Conservation (phyloP, 30 jellyfish, hydroid and myxozoan genomes). For the Aurelia sp. region DNA sequence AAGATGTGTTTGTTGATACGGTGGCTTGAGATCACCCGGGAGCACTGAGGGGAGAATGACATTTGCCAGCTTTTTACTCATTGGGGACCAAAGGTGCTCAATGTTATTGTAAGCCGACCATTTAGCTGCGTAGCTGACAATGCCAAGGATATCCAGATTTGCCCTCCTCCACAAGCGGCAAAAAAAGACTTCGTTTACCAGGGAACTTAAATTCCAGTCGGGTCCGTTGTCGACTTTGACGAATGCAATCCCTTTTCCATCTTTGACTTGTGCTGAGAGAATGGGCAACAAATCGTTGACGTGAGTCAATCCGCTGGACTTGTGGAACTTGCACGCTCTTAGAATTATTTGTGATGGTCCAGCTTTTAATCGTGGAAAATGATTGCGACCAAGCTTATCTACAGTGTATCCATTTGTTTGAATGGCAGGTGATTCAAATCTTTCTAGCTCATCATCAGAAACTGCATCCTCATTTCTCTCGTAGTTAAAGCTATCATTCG, state of each 20-base stretch:
- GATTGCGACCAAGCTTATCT: background rate
- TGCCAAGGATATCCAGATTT: background rate
- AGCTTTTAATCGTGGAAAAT: conserved; percentile 5
- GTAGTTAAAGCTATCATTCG: too few relatives aligned
- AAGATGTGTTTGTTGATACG: background rate
- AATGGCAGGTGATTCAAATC: too few relatives aligned
- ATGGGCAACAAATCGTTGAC: too few relatives aligned
- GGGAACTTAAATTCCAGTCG: too few relatives aligned
- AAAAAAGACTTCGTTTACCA: background rate
- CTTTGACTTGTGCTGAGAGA: too few relatives aligned
- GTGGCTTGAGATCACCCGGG: background rate
- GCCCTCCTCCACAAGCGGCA: background rate
- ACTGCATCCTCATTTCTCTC: too few relatives aligned
- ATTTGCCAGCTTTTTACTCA: conserved; percentile 3
- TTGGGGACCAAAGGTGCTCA: conserved; percentile 6
- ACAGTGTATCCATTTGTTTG: background rate
- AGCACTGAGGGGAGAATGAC: conserved; percentile 4
- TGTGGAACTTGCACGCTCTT: conserved; percentile 11
- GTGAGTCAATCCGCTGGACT: conserved; percentile 28
- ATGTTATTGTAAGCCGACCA: background rate
- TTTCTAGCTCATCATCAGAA: too few relatives aligned
- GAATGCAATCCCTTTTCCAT: too few relatives aligned
- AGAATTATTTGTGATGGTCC: conserved; percentile 20
- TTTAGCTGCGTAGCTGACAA: background rate
- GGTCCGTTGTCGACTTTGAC: too few relatives aligned